These are phyloP conservation scores for Siniperca obscura DNA, from an alignment of 2,797 vertebrate genomes.

Conservation along the genomic window DNA sequence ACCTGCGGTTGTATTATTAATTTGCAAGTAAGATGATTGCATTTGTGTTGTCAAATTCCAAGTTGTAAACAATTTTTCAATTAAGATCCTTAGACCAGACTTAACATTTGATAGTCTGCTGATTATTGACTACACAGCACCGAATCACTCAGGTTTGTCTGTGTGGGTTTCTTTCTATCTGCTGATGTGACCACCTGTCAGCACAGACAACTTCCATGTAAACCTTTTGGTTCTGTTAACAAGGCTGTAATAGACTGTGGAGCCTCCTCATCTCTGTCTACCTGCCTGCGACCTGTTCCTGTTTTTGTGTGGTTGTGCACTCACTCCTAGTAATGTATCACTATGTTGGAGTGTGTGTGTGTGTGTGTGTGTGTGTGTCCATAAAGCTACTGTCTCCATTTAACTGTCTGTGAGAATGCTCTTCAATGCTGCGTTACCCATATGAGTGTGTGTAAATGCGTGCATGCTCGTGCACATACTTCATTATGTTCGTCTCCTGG, in stretches of 20 bases:
- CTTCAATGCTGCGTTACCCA: neutral
- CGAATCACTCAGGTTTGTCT: neutral
- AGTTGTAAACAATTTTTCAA: conserved; percentile 30
- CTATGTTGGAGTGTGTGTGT: neutral
- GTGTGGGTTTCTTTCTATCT: conserved; percentile 10
- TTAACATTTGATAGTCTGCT: conserved; percentile 5
- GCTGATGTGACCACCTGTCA: conserved; percentile 55
- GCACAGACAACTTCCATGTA: conserved; percentile 45
- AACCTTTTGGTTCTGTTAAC: conserved; percentile 80
- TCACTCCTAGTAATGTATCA: conserved; percentile 35
- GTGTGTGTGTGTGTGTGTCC: conserved; percentile 12
- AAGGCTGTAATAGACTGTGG: conserved; percentile 80
- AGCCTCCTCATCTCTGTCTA: conserved; percentile 76
- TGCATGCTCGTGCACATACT: conserved; percentile 28
- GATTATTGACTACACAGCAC: neutral
- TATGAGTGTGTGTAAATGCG: conserved; percentile 25
- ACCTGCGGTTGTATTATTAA: conserved; percentile 66
- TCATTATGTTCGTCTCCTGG: conserved; percentile 45
- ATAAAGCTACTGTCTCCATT: conserved; percentile 29
- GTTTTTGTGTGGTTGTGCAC: conserved; percentile 14
- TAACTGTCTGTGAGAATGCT: conserved; percentile 36
- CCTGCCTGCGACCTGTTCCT: conserved; percentile 42
- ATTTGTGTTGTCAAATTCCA: conserved; percentile 31
- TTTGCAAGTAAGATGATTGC: conserved; percentile 59
- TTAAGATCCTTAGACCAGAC: neutral